Evolutionary conservation across 2,888 invertebrate genomes (phyloP).

Genomic region (Neocrepidodera transversa): DNA sequence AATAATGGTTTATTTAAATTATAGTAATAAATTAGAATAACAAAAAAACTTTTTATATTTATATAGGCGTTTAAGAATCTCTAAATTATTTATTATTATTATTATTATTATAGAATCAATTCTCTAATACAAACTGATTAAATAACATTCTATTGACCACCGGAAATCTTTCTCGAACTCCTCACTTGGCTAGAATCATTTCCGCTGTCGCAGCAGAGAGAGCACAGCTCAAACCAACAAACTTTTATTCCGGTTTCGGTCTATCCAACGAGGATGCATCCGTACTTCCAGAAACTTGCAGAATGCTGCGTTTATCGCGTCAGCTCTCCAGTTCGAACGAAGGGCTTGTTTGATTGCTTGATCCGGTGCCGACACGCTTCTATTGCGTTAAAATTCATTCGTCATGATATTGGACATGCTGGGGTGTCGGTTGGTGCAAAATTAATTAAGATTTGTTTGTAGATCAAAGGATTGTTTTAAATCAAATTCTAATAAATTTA

Average conservation of each 20-base stretch:
- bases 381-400: too few relatives aligned
- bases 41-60: too few relatives aligned
- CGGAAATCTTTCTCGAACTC: slow-evolving; percentile 2
- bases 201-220: slow-evolving; percentile 10
- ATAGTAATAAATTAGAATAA: too few relatives aligned
- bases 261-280: neutral
- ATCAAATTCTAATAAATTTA: too few relatives aligned
- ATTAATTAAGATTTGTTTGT: too few relatives aligned
- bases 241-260: slow-evolving; percentile 6
- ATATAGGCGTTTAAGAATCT: too few relatives aligned
- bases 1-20: too few relatives aligned
- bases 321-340: slow-evolving; percentile 17
- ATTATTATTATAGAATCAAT: neutral
- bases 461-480: too few relatives aligned
- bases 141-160: neutral
- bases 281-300: slow-evolving; percentile 2
- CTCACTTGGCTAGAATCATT: slow-evolving; percentile 7
- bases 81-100: neutral
- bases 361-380: slow-evolving; percentile 8
- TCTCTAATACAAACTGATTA: neutral
- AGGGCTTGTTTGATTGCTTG: slow-evolving; percentile 26
- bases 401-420: too few relatives aligned
- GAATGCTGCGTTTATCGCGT: slow-evolving; percentile 9
- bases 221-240: neutral
- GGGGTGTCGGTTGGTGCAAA: too few relatives aligned